phyloP scores from a whole-genome alignment of 2,888 invertebrate genomes.

The Nymphalis c-album region DNA sequence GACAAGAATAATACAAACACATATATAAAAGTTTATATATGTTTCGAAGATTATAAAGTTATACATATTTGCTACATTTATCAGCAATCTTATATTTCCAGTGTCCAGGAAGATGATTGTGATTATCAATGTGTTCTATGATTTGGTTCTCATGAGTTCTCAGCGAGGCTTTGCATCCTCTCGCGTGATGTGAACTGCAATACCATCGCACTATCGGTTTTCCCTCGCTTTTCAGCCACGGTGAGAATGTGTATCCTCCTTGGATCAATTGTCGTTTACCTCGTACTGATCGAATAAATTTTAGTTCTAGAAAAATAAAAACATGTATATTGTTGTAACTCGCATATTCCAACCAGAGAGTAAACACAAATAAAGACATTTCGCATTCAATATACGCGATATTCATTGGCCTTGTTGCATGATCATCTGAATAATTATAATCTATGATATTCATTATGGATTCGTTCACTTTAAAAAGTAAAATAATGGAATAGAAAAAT shows the following conservation, averaged over 20 bases:
- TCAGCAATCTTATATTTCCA: background rate
- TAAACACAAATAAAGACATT: too few relatives aligned
- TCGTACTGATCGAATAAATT: background rate
- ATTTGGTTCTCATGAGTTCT: constrained; percentile 16
- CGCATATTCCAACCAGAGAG: too few relatives aligned
- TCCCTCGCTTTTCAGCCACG: background rate
- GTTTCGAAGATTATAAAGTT: too few relatives aligned
- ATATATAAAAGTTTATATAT: too few relatives aligned
- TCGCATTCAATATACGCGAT: too few relatives aligned
- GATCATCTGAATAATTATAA: too few relatives aligned
- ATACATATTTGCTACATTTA: too few relatives aligned
- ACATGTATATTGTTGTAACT: background rate
- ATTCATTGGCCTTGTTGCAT: too few relatives aligned
- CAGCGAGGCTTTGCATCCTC: constrained; percentile 35
- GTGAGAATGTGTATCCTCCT: background rate
- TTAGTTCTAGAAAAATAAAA: background rate
- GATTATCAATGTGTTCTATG: background rate
- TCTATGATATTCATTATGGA: too few relatives aligned
- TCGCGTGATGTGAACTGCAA: constrained; percentile 39
- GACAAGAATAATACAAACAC: too few relatives aligned
- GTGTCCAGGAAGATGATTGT: constrained; percentile 1
- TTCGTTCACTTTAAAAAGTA: too few relatives aligned
- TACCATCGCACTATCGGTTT: constrained; percentile 31
- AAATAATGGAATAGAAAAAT: too few relatives aligned
- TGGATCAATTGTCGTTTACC: background rate